Evolutionary conservation across 1,140 invertebrate species (phyloP).

Genomic region (Dinothrombium tinctorium): DNA sequence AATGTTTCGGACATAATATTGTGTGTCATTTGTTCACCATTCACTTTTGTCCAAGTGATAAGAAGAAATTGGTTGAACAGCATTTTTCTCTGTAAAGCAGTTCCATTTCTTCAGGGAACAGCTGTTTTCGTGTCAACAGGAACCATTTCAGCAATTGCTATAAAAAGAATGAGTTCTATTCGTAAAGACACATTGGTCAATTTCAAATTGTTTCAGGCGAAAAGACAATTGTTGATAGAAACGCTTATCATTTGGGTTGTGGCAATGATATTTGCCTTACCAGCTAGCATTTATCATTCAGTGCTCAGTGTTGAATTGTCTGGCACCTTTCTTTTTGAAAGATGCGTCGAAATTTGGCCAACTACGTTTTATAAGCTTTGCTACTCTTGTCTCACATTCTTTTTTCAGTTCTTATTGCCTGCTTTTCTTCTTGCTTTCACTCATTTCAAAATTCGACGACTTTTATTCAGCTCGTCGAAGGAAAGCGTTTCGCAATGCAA

Average conservation of each 20-base stretch:
- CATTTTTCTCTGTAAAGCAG: slow-evolving; percentile 22
- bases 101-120: slow-evolving; percentile 29
- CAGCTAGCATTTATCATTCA: slow-evolving; percentile 24
- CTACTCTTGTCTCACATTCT: slow-evolving; percentile 28
- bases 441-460: background rate
- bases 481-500: background rate
- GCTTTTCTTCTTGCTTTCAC: background rate
- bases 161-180: slow-evolving; percentile 20
- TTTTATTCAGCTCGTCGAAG: background rate
- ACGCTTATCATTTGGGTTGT: slow-evolving; percentile 24
- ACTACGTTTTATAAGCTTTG: slow-evolving; percentile 26
- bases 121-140: slow-evolving; percentile 32
- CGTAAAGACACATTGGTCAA: background rate
- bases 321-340: slow-evolving; percentile 20
- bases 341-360: slow-evolving; percentile 25
- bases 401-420: slow-evolving; percentile 26
- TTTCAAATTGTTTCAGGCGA: background rate
- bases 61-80: slow-evolving; percentile 25
- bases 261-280: slow-evolving; percentile 26
- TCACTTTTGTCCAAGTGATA: slow-evolving; percentile 23
- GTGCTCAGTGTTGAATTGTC: slow-evolving; percentile 20
- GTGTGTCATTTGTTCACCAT: slow-evolving; percentile 44
- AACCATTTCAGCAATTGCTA: slow-evolving; percentile 28
- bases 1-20: slow-evolving; percentile 31
- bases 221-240: background rate